A percentile compares a stretch with the other conserved stretches of the same genome.
These are phyloP conservation scores for Leptopilina clavipes DNA, from an alignment of 1,140 invertebrate genomes.

Conservation along the genomic window DNA sequence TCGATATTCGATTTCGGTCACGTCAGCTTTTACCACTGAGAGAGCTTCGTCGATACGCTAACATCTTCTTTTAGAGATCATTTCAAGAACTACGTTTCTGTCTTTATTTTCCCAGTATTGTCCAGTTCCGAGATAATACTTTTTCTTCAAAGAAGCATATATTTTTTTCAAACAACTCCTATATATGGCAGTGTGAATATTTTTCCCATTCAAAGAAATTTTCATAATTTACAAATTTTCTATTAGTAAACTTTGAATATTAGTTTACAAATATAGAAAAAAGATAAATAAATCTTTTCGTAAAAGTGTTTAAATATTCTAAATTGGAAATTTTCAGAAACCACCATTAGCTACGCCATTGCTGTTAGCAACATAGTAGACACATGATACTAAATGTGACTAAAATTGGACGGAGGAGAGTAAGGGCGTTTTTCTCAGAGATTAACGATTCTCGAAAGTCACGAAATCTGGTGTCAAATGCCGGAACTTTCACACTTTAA, in stretches of 20 bases:
- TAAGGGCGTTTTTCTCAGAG: neutral
- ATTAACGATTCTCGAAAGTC: neutral
- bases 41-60: constrained; percentile 42
- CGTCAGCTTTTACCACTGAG: constrained; percentile 46
- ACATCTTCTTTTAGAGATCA: constrained; percentile 49
- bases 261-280: too few relatives aligned
- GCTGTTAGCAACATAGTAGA: constrained; percentile 9
- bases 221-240: too few relatives aligned
- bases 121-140: neutral
- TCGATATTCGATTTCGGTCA: constrained; percentile 62
- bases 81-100: constrained; percentile 39
- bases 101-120: constrained; percentile 51
- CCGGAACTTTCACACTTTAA: neutral
- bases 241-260: too few relatives aligned
- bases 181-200: too few relatives aligned
- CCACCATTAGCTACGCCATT: constrained; percentile 29
- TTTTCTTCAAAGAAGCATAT: neutral
- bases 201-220: too few relatives aligned
- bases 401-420: neutral
- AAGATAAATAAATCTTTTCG: too few relatives aligned
- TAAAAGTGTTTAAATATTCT: neutral
- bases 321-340: neutral
- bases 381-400: constrained; percentile 21
- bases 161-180: too few relatives aligned
- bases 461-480: constrained; percentile 21